Evolutionary conservation across 2,113 vertebrate genomes (phyloP), one percentile per base, ranked within the genome.

Genomic region (Callopanchax toddi): DNA sequence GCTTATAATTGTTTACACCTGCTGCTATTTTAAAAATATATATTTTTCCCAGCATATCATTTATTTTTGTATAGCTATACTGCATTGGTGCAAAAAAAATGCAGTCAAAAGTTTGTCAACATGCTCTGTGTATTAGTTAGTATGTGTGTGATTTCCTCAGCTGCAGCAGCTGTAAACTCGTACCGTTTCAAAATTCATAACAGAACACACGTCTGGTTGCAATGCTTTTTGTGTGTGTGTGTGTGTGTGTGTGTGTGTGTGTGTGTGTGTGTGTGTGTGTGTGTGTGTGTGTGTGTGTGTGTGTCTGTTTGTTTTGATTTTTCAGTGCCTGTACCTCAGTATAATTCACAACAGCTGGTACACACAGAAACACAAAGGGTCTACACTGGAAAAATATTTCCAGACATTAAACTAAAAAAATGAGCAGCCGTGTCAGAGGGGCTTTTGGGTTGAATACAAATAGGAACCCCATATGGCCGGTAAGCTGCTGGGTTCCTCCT

Each of bases 11-110:
- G 54, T 65, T 58, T 37, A 11, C 44, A 82, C 69, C 60, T 61
- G 50, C 76, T 81, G 78, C 36, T 37, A 61, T 81, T 84, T 77
- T 67, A 55, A 34, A 68, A 43, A 79, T 74, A 43, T 64, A 69
- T 76, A 59, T 18, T 13, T 53, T 53, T 29, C 18, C 17, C 7
- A 53, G 11, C 29, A 52, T 3, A n/a, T n/a, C n/a, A n/a, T n/a
- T n/a, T n/a, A n/a, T n/a, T n/a, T n/a, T n/a, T n/a, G n/a, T n/a
- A n/a, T n/a, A n/a, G n/a, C n/a, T n/a, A n/a, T n/a, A n/a, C n/a
- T n/a, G n/a, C n/a, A n/a, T n/a, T n/a, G n/a, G n/a, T n/a, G n/a
- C n/a, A n/a, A n/a, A n/a, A n/a, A n/a, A n/a, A n/a, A n/a, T n/a
- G n/a, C 21, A 25, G 13, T 11, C 23, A 18, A 20, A 11, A 4